phyloP scores from a whole-genome alignment of 1,140 invertebrate species.

The Trichonephila clavata region DNA sequence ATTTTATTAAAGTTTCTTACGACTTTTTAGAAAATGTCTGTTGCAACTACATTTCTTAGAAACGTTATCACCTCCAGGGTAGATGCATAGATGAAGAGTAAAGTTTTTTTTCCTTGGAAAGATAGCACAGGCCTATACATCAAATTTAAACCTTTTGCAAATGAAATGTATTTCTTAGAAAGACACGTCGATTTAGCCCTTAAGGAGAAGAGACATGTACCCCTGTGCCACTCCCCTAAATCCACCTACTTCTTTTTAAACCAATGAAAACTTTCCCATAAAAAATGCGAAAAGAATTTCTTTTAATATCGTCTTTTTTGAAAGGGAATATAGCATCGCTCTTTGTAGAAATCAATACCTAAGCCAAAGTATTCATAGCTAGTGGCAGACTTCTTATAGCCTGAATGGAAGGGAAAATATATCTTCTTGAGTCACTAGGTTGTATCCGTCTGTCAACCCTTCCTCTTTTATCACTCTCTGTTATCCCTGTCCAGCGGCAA shows the following conservation, averaged over 20 bases:
- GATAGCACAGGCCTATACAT: neutral
- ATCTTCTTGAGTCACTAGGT: neutral
- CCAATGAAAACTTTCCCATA: neutral
- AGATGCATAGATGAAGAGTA: too few relatives aligned
- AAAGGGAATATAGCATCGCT: neutral
- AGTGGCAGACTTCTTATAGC: neutral
- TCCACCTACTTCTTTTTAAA: neutral
- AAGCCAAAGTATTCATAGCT: neutral
- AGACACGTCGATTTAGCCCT: neutral
- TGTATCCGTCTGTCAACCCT: conserved; percentile 37
- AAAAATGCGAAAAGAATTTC: neutral
- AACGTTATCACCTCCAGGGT: too few relatives aligned
- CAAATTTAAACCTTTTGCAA: neutral
- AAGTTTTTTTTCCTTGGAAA: too few relatives aligned
- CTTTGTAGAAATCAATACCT: conserved; percentile 5
- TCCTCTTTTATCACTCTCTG: conserved; percentile 18
- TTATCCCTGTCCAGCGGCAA: conserved; percentile 20
- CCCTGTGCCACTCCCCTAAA: neutral
- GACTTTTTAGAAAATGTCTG: too few relatives aligned
- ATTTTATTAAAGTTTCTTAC: too few relatives aligned
- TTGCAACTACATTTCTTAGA: too few relatives aligned
- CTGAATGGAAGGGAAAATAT: conserved; percentile 30
- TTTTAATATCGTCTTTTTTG: neutral
- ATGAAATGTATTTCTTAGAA: neutral
- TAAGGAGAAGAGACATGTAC: neutral